phyloP scores from a whole-genome alignment of 2,797 vertebrate species.

The Cyprinella venusta region DNA sequence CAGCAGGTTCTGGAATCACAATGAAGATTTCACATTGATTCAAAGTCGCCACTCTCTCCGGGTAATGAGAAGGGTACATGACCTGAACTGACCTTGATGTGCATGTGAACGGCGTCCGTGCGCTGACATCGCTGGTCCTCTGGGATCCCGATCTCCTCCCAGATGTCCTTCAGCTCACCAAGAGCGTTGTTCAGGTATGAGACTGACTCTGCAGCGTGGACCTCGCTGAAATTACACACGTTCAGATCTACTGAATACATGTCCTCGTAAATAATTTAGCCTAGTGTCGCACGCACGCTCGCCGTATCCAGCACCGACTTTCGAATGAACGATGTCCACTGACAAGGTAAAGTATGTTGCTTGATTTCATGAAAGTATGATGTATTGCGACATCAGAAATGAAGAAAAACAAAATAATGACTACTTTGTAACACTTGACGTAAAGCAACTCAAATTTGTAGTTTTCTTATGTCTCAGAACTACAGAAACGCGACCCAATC shows the following conservation, averaged over 20 bases:
- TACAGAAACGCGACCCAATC: too few relatives aligned
- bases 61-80: not conserved
- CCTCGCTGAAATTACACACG: conserved; percentile 76
- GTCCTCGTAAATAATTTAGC: not conserved
- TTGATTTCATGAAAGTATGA: too few relatives aligned
- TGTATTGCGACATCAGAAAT: too few relatives aligned
- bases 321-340: too few relatives aligned
- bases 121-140: conserved; percentile 91
- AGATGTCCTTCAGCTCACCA: conserved; percentile 84
- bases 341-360: too few relatives aligned
- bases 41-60: not conserved
- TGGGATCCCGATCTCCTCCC: conserved; percentile 94
- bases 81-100: conserved; percentile 83
- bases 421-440: too few relatives aligned
- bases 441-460: too few relatives aligned
- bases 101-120: conserved; percentile 84
- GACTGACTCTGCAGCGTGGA: conserved; percentile 87
- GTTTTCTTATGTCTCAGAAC: too few relatives aligned
- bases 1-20: conserved; percentile 79
- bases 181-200: conserved; percentile 86
- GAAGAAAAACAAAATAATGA: too few relatives aligned
- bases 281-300: too few relatives aligned
- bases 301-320: too few relatives aligned
- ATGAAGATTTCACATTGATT: not conserved
- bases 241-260: not conserved